These are phyloP conservation scores for Chaenocephalus aceratus DNA, from an alignment of 2,113 vertebrate species.

Conservation along the genomic window DNA sequence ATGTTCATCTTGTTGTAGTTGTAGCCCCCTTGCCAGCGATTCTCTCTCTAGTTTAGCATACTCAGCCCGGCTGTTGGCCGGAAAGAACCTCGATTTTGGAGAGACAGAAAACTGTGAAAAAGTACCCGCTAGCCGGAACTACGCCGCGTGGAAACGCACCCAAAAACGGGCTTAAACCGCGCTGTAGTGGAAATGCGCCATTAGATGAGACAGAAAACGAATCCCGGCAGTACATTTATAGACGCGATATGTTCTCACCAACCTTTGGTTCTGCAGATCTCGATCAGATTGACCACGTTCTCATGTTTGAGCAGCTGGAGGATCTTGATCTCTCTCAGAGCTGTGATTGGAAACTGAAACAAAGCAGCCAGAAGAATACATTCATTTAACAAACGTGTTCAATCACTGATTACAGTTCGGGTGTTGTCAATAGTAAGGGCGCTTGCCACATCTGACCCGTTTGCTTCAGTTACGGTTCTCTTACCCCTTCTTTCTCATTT, in stretches of 20 bases:
- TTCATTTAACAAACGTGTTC: neutral
- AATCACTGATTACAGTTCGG: neutral
- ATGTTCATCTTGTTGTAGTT: no score
- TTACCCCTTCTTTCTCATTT: constrained; percentile 98
- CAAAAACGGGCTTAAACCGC: no score
- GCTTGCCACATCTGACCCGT: no score
- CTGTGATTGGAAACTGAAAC: constrained; percentile 95
- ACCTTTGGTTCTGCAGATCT: constrained; percentile 99
- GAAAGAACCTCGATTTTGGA: no score
- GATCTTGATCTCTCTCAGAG: constrained; percentile 97
- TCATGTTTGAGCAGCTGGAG: constrained; percentile 98
- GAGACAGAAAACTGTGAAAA: no score
- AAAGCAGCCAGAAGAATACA: constrained; percentile 1
- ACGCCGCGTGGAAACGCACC: no score
- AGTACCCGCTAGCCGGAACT: no score
- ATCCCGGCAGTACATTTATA: neutral
- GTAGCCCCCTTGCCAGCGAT: no score
- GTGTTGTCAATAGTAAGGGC: neutral
- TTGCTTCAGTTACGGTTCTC: constrained; percentile 14
- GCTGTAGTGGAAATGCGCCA: no score
- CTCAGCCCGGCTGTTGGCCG: no score
- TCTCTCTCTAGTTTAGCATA: no score
- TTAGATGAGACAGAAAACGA: neutral
- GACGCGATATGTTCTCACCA: constrained; percentile 49
- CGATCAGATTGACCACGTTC: constrained; percentile 98